Percentiles rank a stretch among this genome's conserved stretches.
phyloP scores from a whole-genome alignment of 2,113 vertebrate genomes.

The Chaetops frenatus region DNA sequence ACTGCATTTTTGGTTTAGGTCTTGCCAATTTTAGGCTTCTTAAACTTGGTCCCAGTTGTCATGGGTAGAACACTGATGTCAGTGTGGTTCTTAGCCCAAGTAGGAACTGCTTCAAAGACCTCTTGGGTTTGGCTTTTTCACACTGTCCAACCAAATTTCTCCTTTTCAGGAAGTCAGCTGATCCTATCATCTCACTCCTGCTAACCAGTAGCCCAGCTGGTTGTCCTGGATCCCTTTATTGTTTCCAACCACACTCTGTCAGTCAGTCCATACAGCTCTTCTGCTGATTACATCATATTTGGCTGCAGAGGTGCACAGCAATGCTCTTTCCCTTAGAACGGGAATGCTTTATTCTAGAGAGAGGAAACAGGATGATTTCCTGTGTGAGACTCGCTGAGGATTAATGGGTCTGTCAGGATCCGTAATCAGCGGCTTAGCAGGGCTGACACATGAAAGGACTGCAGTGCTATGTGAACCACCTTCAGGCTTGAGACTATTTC shows the following conservation, averaged over 20 bases:
- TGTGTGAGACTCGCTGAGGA: neutral
- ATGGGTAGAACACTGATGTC: neutral
- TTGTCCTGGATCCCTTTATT: neutral
- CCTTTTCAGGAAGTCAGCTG: neutral
- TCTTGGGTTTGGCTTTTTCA: neutral
- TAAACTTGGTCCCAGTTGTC: neutral
- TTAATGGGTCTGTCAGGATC: slow-evolving; percentile 28
- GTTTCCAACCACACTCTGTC: neutral
- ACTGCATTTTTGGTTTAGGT: neutral
- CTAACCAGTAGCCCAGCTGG: neutral
- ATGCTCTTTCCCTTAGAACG: neutral
- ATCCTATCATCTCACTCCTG: rapidly evolving
- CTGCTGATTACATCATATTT: neutral
- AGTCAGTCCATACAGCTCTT: neutral
- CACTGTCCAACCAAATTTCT: neutral
- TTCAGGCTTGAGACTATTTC: neutral
- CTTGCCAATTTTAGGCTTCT: neutral
- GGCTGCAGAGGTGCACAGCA: neutral
- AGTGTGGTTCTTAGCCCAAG: neutral
- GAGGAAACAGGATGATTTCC: neutral
- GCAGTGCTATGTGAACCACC: neutral
- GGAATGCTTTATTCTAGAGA: neutral
- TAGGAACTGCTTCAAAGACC: neutral
- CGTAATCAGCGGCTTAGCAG: neutral
- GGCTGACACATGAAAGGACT: neutral